phyloP scores from a whole-genome alignment of 2,888 invertebrate genomes.

The Gymnocheta viridis region DNA sequence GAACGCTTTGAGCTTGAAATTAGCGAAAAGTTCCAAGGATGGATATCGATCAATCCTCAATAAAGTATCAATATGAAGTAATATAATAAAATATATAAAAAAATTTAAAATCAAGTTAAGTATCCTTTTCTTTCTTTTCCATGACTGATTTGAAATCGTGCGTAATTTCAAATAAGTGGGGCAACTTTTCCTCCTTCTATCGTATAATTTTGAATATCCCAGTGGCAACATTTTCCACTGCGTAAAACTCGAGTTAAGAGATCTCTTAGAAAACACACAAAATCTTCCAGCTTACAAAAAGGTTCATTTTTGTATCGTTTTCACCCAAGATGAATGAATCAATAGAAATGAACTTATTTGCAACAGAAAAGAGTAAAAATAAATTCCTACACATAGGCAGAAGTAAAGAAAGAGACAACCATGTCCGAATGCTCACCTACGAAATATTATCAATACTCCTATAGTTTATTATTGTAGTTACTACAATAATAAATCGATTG shows the following conservation, averaged over 20 bases:
- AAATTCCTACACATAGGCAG: not conserved
- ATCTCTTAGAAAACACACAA: constrained; percentile 26
- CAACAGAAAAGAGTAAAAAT: constrained; percentile 21
- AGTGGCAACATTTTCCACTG: not conserved
- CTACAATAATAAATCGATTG: constrained; percentile 1
- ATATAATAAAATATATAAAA: too few relatives aligned
- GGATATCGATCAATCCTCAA: too few relatives aligned
- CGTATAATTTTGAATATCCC: too few relatives aligned
- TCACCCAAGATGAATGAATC: constrained; percentile 10
- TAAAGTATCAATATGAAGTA: too few relatives aligned
- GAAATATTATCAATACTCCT: constrained; percentile 14
- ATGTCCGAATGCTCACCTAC: not conserved
- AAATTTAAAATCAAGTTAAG: too few relatives aligned
- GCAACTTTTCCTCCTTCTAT: not conserved
- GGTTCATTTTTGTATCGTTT: not conserved
- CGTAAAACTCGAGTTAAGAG: constrained; percentile 5
- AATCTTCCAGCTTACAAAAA: constrained; percentile 17
- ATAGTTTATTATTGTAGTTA: constrained; percentile 27
- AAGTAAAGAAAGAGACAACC: constrained; percentile 47
- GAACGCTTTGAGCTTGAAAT: too few relatives aligned
- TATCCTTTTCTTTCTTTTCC: too few relatives aligned
- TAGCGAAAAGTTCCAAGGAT: too few relatives aligned
- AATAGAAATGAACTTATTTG: constrained; percentile 36
- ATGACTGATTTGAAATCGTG: too few relatives aligned
- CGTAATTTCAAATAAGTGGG: not conserved